These are phyloP conservation scores for Apteryx owenii DNA, from an alignment of 2,113 vertebrate genomes.

Conservation along the genomic window DNA sequence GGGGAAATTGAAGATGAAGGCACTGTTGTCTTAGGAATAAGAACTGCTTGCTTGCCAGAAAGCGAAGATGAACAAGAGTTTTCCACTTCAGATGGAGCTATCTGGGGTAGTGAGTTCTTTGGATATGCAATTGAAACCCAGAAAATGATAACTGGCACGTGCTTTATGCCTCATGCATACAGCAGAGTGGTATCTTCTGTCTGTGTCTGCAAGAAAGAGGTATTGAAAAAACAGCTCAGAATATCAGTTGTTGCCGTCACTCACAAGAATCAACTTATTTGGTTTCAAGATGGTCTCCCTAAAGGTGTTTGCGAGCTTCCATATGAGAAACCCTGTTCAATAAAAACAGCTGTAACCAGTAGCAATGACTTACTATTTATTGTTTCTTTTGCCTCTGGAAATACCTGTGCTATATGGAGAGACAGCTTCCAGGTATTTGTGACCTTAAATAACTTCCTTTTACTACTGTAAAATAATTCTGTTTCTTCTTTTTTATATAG, in stretches of 20 bases:
- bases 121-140: conserved; percentile 78
- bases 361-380: conserved; percentile 78
- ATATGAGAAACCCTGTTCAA: conserved; percentile 77
- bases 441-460: neutral
- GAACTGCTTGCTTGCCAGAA: conserved; percentile 22
- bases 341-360: conserved; percentile 78
- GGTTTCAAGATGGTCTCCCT: conserved; percentile 84
- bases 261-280: conserved; percentile 85
- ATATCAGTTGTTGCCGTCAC: conserved; percentile 82
- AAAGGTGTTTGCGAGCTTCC: conserved; percentile 86
- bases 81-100: conserved; percentile 54
- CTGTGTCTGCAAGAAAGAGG: conserved; percentile 70
- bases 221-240: conserved; percentile 54
- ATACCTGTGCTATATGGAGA: conserved; percentile 84
- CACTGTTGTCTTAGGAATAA: conserved; percentile 79
- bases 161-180: conserved; percentile 87
- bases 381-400: conserved; percentile 80
- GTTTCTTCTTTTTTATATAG: neutral
- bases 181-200: conserved; percentile 78
- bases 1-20: conserved; percentile 80
- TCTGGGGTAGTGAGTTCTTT: conserved; percentile 71
- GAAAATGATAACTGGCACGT: conserved; percentile 59
- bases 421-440: conserved; percentile 87
- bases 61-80: neutral
- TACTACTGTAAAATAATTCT: neutral